phyloP scores from a whole-genome alignment of 1,140 invertebrate genomes.

The Nebria ingens region DNA sequence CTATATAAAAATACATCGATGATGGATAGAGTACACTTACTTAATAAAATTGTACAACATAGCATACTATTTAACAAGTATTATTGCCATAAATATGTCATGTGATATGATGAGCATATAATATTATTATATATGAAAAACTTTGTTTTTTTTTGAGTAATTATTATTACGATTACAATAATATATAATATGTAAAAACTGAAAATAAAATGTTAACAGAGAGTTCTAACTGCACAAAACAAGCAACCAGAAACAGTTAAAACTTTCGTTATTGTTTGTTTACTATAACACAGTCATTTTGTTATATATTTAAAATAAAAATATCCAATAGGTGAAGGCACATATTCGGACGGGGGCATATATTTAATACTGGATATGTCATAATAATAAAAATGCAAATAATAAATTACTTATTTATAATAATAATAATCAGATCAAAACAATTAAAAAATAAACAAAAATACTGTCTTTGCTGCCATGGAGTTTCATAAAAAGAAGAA shows the following conservation, averaged over 20 bases:
- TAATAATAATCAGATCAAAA: conserved; percentile 3
- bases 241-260: background rate
- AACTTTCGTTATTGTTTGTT: background rate
- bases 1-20: no score
- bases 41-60: no score
- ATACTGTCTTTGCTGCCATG: background rate
- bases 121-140: no score
- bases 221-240: background rate
- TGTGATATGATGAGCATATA: no score
- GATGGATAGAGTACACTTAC: no score
- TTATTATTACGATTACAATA: no score
- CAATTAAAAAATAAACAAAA: no score
- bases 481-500: background rate
- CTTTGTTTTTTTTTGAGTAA: no score
- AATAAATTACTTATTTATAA: background rate
- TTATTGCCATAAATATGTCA: no score
- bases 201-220: no score
- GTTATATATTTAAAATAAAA: background rate
- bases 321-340: background rate
- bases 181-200: no score
- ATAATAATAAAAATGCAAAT: conserved; percentile 1
- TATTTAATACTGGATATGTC: background rate
- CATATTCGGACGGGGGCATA: background rate
- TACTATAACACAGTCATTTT: background rate
- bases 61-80: no score